Percentiles rank a stretch among this genome's conserved stretches.
Conservation (phyloP, 2,888 invertebrate genomes). For the Heteromurus nitidus region DNA sequence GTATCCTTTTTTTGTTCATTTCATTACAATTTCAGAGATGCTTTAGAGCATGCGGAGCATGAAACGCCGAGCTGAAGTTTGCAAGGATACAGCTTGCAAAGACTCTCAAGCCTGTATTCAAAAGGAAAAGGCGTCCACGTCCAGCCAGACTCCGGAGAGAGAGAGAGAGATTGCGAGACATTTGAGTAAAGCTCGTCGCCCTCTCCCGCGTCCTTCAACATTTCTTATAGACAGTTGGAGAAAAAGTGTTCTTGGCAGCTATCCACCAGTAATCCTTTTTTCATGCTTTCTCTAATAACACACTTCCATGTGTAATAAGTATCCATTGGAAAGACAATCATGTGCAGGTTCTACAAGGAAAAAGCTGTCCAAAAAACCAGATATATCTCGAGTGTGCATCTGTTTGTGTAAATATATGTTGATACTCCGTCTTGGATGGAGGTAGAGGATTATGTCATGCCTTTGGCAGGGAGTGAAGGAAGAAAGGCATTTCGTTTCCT, state of each 20-base stretch:
- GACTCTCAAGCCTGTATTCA: background rate
- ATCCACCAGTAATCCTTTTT: slow-evolving; percentile 54
- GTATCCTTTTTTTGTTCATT: background rate
- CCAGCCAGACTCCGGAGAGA: no score
- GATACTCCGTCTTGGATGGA: no score
- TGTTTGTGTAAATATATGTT: background rate
- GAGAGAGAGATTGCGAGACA: background rate
- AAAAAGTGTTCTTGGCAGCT: slow-evolving; percentile 46
- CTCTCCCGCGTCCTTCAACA: background rate
- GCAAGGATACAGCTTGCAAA: no score
- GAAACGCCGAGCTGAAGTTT: no score
- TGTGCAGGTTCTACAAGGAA: no score
- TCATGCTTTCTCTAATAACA: slow-evolving; percentile 14
- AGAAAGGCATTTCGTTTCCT: slow-evolving; percentile 3
- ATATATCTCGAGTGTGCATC: background rate
- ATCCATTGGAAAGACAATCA: slow-evolving; percentile 22
- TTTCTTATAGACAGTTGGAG: slow-evolving; percentile 8
- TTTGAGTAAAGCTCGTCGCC: background rate
- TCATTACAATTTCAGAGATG: no score
- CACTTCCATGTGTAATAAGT: slow-evolving; percentile 49
- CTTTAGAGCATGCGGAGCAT: no score
- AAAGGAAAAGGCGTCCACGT: slow-evolving; percentile 5
- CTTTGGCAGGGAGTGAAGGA: slow-evolving; percentile 33
- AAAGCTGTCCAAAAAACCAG: no score
- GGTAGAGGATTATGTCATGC: slow-evolving; percentile 1